Conservation (phyloP, 2,113 vertebrate species). For the Syrrhaptes paradoxus region DNA sequence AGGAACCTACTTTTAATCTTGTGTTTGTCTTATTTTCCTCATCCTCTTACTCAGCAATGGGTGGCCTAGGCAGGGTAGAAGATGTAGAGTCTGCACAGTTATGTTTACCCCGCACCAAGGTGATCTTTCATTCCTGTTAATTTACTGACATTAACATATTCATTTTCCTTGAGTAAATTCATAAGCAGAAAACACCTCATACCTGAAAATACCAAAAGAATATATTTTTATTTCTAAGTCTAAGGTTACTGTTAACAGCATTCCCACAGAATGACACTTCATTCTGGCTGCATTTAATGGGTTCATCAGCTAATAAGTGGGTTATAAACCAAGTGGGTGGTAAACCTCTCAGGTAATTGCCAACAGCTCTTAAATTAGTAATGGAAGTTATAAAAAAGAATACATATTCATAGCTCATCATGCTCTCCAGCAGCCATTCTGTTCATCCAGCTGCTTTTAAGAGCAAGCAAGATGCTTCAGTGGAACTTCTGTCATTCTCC, state of each 20-base stretch:
- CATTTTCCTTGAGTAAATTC: background rate
- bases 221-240: background rate
- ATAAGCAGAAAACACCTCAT: background rate
- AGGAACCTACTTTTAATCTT: background rate
- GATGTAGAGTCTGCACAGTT: background rate
- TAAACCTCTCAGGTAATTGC: constrained; percentile 62
- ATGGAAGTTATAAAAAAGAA: constrained; percentile 32
- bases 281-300: constrained; percentile 41
- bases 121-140: background rate
- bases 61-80: background rate
- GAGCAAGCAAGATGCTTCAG: background rate
- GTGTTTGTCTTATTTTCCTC: background rate
- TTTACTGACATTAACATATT: background rate
- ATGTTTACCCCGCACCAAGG: background rate
- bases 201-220: background rate
- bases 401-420: constrained; percentile 37
- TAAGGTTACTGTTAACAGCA: background rate
- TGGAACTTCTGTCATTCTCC: background rate
- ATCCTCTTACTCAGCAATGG: background rate
- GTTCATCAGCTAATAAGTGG: constrained; percentile 42
- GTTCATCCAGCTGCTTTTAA: background rate
- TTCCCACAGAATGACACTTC: background rate
- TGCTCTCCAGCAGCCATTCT: constrained; percentile 2
- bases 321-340: constrained; percentile 26
- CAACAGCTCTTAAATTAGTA: constrained; percentile 62